These are phyloP conservation scores for Drosophila lowei DNA, from an alignment of 1,140 invertebrate genomes.

Conservation along the genomic window DNA sequence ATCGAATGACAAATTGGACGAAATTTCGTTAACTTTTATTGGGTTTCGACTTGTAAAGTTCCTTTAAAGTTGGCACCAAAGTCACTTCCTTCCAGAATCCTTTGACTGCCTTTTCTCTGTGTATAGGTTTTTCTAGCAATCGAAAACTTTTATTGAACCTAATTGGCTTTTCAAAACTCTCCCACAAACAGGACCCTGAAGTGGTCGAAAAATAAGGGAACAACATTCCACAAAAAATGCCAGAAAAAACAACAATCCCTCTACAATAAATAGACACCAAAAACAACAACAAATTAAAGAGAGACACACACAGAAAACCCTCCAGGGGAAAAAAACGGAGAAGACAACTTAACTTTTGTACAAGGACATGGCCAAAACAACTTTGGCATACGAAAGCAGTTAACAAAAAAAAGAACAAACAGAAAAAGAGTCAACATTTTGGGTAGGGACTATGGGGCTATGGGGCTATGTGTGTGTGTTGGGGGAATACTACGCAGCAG, in stretches of 20 bases:
- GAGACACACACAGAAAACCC: neutral
- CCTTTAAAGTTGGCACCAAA: too few relatives aligned
- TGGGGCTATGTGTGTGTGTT: neutral
- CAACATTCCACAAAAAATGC: conserved; percentile 1
- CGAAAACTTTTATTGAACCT: conserved; percentile 49
- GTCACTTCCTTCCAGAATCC: neutral
- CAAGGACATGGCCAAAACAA: conserved; percentile 16
- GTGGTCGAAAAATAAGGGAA: conserved; percentile 22
- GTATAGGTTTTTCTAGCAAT: conserved; percentile 15
- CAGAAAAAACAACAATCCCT: too few relatives aligned
- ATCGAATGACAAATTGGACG: too few relatives aligned
- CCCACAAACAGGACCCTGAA: neutral
- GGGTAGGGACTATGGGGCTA: too few relatives aligned
- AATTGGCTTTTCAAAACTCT: conserved; percentile 33
- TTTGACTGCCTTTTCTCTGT: neutral
- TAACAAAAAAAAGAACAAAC: conserved; percentile 11
- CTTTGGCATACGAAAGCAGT: conserved; percentile 34
- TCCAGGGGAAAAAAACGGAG: neutral
- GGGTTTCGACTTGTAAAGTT: too few relatives aligned
- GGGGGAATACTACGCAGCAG: conserved; percentile 2
- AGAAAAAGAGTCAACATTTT: neutral
- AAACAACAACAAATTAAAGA: too few relatives aligned
- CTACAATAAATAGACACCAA: too few relatives aligned
- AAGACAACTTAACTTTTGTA: conserved; percentile 9
- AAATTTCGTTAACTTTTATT: too few relatives aligned